Percentiles rank a stretch among this genome's conserved stretches.
Conservation (phyloP, 1,140 invertebrate genomes). For the Neuroterus valhalla region DNA sequence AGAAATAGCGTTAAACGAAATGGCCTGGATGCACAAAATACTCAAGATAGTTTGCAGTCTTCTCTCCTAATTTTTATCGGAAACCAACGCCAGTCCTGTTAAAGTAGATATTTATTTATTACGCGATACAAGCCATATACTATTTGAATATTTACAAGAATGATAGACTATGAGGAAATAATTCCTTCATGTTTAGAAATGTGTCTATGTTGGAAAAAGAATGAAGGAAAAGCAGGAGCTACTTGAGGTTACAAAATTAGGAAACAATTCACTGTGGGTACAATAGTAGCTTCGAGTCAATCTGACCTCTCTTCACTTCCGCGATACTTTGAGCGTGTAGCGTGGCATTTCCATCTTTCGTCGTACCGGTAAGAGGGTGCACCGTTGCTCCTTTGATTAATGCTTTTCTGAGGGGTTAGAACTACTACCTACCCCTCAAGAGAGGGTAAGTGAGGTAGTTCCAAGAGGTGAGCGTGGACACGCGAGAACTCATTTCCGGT, state of each 20-base stretch:
- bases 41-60: background rate
- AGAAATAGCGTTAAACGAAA: background rate
- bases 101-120: too few species aligned
- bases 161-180: slow-evolving; percentile 42
- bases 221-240: background rate
- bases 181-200: background rate
- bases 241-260: background rate
- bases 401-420: slow-evolving; percentile 57
- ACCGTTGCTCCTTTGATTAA: slow-evolving; percentile 66
- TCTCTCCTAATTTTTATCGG: background rate
- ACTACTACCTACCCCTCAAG: slow-evolving; percentile 33
- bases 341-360: slow-evolving; percentile 60
- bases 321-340: slow-evolving; percentile 53
- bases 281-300: slow-evolving; percentile 20
- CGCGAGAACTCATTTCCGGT: slow-evolving; percentile 69
- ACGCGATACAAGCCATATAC: too few species aligned
- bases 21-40: background rate
- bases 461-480: slow-evolving; percentile 61
- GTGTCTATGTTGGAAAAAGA: background rate
- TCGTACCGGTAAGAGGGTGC: slow-evolving; percentile 60
- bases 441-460: slow-evolving; percentile 37
- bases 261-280: background rate
- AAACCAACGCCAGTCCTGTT: too few species aligned
- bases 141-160: slow-evolving; percentile 44
- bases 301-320: slow-evolving; percentile 30